A percentile compares a stretch with the other conserved stretches of the same genome.
phyloP scores from a whole-genome alignment of 2,797 vertebrate species.

The Myripristis jacobus region DNA sequence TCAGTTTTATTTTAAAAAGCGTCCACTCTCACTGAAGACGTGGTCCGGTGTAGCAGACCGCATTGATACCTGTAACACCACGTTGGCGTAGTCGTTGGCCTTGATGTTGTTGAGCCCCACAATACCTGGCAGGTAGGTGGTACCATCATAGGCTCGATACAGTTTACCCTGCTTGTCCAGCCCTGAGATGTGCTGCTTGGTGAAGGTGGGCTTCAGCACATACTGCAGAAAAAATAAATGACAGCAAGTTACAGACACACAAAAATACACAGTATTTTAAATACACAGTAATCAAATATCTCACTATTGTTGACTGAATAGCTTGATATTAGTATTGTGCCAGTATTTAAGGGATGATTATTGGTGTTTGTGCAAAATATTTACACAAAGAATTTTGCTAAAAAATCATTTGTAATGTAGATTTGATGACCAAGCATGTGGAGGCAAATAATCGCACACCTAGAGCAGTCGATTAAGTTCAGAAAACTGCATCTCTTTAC shows the following conservation, averaged over 20 bases:
- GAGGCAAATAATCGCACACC: too few relatives aligned
- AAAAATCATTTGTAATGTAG: too few relatives aligned
- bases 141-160: constrained; percentile 95
- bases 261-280: constrained; percentile 1
- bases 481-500: too few relatives aligned
- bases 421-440: too few relatives aligned
- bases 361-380: too few relatives aligned
- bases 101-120: constrained; percentile 99
- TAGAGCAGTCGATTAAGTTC: too few relatives aligned
- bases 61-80: constrained; percentile 90
- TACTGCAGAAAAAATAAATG: constrained; percentile 84
- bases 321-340: too few relatives aligned
- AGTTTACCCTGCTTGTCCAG: constrained; percentile 97
- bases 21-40: background rate
- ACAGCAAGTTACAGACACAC: constrained; percentile 11
- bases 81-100: constrained; percentile 97
- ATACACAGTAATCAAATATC: too few relatives aligned
- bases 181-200: constrained; percentile 91
- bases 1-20: background rate
- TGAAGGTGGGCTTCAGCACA: constrained; percentile 96
- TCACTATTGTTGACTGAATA: too few relatives aligned
- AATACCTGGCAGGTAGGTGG: constrained; percentile 96
- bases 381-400: too few relatives aligned
- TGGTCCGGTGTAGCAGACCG: background rate
- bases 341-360: too few relatives aligned